Evolutionary conservation across 2,797 vertebrate species (phyloP).

Genomic region (Gorsachius magnificus): DNA sequence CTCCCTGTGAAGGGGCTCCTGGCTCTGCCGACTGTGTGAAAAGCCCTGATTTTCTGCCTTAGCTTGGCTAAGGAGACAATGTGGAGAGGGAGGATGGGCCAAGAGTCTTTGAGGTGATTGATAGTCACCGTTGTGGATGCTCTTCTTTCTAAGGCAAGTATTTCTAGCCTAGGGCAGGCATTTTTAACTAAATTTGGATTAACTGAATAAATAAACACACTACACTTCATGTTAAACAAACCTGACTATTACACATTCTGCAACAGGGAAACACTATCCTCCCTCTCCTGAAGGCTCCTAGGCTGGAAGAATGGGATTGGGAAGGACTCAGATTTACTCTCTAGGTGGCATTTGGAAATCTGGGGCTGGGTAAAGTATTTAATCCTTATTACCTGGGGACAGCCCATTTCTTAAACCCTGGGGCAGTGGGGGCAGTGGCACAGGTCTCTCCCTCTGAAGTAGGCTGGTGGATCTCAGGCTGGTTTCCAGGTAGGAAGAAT

Average conservation of each 20-base stretch:
- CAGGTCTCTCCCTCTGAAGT: not conserved
- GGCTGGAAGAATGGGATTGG: not conserved
- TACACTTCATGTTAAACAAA: not conserved
- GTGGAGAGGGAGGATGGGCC: not conserved
- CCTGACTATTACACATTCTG: not conserved
- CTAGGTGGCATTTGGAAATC: not conserved
- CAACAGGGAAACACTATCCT: not conserved
- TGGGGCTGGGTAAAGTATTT: not conserved
- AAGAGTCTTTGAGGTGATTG: not conserved
- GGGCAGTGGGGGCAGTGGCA: not conserved
- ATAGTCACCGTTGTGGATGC: not conserved
- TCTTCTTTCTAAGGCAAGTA: not conserved
- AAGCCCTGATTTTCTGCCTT: not conserved
- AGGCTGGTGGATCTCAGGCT: not conserved
- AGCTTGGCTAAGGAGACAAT: not conserved
- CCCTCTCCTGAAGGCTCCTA: not conserved
- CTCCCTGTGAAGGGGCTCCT: not conserved
- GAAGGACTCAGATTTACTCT: not conserved
- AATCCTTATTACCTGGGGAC: not conserved
- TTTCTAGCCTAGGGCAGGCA: not conserved
- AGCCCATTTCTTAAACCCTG: not conserved
- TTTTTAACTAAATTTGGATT: not conserved
- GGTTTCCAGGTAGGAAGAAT: not conserved
- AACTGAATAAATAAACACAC: not conserved
- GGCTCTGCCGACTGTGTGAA: not conserved